phyloP scores from a whole-genome alignment of 1,140 invertebrate genomes.

The Batillaria attramentaria region DNA sequence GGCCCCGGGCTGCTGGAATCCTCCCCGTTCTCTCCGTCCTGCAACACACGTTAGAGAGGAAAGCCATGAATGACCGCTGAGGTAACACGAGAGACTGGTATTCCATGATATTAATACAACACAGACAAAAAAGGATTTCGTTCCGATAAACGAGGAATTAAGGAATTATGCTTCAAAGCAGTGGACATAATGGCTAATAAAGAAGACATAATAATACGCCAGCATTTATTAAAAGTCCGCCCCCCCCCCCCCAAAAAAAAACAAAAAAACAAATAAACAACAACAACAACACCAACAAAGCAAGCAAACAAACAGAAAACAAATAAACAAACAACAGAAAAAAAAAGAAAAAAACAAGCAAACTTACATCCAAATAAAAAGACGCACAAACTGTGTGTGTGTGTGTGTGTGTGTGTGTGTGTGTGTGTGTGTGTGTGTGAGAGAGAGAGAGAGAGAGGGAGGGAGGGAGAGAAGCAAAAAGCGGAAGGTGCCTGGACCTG shows the following conservation, averaged over 20 bases:
- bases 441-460: background rate
- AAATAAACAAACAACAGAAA: background rate
- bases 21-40: conserved; percentile 39
- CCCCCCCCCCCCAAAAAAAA: background rate
- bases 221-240: background rate
- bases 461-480: background rate
- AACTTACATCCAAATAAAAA: background rate
- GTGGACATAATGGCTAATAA: background rate
- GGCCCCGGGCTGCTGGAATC: conserved; percentile 34
- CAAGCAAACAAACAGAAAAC: background rate
- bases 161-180: background rate
- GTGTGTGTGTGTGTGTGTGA: conserved; percentile 13
- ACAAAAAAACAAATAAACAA: background rate
- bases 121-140: background rate
- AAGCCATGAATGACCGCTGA: background rate
- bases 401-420: background rate
- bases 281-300: background rate
- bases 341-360: background rate
- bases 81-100: background rate
- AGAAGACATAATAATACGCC: background rate
- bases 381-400: background rate
- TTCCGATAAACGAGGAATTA: background rate
- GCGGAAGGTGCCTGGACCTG: background rate
- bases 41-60: background rate
- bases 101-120: background rate